Conservation (phyloP, 1,140 invertebrate species). For the Vanessa atalanta region DNA sequence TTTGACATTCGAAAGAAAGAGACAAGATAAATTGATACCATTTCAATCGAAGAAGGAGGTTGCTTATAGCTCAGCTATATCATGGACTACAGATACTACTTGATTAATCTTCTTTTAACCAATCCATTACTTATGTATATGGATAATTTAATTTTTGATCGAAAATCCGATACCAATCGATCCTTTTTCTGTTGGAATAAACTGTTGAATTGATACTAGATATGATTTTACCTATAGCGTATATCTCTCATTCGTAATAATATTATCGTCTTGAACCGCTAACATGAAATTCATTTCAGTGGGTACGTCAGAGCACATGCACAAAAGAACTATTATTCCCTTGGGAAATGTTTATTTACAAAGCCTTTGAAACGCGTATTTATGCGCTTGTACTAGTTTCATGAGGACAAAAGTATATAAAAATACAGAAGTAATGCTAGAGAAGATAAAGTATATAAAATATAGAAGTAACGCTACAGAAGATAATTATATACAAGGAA, state of each 20-base stretch:
- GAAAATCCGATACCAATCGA: too few species aligned
- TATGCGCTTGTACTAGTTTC: slow-evolving; percentile 29
- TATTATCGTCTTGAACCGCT: neutral
- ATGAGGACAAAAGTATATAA: neutral
- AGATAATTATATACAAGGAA: neutral
- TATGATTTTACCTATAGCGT: too few species aligned
- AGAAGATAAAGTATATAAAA: neutral
- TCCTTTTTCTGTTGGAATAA: too few species aligned
- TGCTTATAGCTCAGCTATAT: too few species aligned
- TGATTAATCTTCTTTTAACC: too few species aligned
- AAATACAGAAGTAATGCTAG: neutral
- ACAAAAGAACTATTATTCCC: slow-evolving; percentile 23
- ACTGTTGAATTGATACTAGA: too few species aligned
- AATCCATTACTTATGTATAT: too few species aligned
- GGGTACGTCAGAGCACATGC: slow-evolving; percentile 13
- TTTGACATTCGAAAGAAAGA: too few species aligned
- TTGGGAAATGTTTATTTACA: slow-evolving; percentile 24
- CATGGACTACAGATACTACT: too few species aligned
- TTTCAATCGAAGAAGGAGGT: too few species aligned
- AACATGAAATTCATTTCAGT: slow-evolving; percentile 3
- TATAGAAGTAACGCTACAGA: neutral
- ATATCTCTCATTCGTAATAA: neutral
- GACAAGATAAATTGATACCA: too few species aligned
- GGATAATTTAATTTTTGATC: too few species aligned
- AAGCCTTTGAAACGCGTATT: slow-evolving; percentile 26